Base-by-base conservation (phyloP, 1,140 invertebrate species). In the Macrotrachela quadricornifera region DNA sequence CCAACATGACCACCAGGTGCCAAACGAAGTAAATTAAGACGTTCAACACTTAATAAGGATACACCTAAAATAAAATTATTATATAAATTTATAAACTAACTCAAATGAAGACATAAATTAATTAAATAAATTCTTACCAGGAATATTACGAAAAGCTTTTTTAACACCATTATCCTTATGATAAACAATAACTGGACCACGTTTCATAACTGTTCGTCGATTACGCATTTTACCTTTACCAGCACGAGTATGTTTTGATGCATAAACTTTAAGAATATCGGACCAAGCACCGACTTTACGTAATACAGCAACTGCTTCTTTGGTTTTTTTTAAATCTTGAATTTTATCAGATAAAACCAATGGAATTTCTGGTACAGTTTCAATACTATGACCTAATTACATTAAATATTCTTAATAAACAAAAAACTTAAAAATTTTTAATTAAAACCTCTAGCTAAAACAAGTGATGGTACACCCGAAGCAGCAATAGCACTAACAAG, bases 221-320 rank as follows among this genome's bases (percentile, higher is more conserved):
- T 97, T 96, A 66, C 94, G 80, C 86, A 95, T 90, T 73, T 97
- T 99, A 72, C 94, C 94, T 73, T 88, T 92, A 59, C 94, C 94
- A 66, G 94, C 90, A 70, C 94, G 82, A 67, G 94, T 82, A 59
- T 90, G 77, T 68, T 90, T 84, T 1, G 88, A 92, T 66, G 90
- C 88, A 75, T 92, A 90, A 4, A 92, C 86, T 83, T 87, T 15
- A 64, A 94, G 78, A 58, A 99, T 83, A 71, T 99, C 94, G 71
- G 79, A 78, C 90, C 90, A 99, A 46, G 87, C 84, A 67, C 88
- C 91, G 58, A 92, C 75, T 55, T 65, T 67, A 56, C 72, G 71
- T 57, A 99, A 74, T 64, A 99, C 86, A 58, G 80, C 77, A 37
- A 96, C 87, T 46, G 92, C 92, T 66, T 97, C 83, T 69, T 97